Conservation (phyloP, 2,113 vertebrate species). For the Tetraodon nigroviridis region DNA sequence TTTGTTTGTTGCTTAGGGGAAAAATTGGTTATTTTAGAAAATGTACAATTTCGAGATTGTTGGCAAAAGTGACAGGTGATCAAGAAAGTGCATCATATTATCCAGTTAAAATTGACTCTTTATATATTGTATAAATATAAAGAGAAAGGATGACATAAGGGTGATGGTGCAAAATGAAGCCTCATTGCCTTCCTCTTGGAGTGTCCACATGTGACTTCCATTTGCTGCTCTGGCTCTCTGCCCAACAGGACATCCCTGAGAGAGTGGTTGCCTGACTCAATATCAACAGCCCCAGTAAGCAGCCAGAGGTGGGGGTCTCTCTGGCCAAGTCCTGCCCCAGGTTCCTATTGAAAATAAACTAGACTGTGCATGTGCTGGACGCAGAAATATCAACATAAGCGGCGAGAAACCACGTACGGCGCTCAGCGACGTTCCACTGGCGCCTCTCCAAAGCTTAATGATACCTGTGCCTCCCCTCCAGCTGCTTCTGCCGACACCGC, state of each 20-base stretch:
- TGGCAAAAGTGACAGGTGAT: constrained; percentile 3
- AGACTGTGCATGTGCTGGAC: constrained; percentile 42
- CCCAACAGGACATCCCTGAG: constrained; percentile 78
- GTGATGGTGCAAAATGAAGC: constrained; percentile 49
- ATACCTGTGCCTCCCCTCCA: constrained; percentile 94
- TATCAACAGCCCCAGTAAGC: constrained; percentile 70
- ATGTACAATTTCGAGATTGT: constrained; percentile 15
- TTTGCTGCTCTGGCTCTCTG: constrained; percentile 67
- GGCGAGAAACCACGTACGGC: constrained; percentile 53
- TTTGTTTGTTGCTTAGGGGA: constrained; percentile 9
- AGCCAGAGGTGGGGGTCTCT: constrained; percentile 40
- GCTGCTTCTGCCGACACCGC: constrained; percentile 79
- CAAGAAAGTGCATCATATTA: neutral
- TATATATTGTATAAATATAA: constrained; percentile 1
- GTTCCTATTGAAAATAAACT: constrained; percentile 73
- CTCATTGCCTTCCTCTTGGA: constrained; percentile 48
- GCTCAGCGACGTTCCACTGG: constrained; percentile 60
- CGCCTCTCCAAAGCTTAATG: constrained; percentile 91
- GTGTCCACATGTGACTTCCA: constrained; percentile 73
- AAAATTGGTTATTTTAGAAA: neutral
- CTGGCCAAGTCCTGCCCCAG: constrained; percentile 31
- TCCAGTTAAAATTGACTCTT: neutral
- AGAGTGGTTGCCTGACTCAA: constrained; percentile 74
- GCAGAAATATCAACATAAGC: constrained; percentile 62
- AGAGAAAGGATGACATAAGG: too few species aligned